A percentile compares a stretch with the other conserved stretches of the same genome.
These are phyloP conservation scores for Notolabrus celidotus DNA, from an alignment of 2,797 vertebrate species.

Conservation along the genomic window DNA sequence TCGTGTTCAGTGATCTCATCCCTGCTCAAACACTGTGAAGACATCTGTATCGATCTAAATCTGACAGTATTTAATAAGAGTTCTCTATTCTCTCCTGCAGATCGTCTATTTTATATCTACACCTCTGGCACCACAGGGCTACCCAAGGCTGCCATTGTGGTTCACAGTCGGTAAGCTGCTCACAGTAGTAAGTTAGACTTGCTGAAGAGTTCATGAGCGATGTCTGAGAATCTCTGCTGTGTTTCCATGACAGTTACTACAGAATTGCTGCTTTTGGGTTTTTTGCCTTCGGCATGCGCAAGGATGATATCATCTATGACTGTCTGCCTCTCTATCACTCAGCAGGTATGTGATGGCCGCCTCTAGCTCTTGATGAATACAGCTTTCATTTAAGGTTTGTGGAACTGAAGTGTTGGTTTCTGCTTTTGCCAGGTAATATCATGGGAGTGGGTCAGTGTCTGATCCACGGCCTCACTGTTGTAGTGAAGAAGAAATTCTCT, in stretches of 20 bases:
- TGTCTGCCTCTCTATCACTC: constrained; percentile 95
- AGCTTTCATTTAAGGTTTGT: constrained; percentile 4
- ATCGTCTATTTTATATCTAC: constrained; percentile 94
- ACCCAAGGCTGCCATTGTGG: constrained; percentile 93
- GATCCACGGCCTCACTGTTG: constrained; percentile 92
- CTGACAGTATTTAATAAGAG: not conserved
- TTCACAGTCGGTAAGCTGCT: constrained; percentile 89
- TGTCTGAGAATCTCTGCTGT: constrained; percentile 23
- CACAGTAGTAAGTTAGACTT: not conserved
- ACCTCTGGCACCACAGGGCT: constrained; percentile 94
- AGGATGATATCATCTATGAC: constrained; percentile 89
- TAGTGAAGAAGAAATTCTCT: constrained; percentile 95
- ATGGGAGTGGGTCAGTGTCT: constrained; percentile 94
- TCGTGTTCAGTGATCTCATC: not conserved
- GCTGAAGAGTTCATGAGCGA: not conserved
- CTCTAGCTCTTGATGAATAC: constrained; percentile 22
- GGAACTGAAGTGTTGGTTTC: constrained; percentile 15
- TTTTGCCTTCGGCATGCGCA: constrained; percentile 88
- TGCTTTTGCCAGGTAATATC: constrained; percentile 88
- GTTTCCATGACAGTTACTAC: constrained; percentile 87
- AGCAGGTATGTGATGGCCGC: constrained; percentile 81
- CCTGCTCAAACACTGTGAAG: constrained; percentile 21
- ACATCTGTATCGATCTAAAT: not conserved
- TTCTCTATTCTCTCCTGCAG: constrained; percentile 68
- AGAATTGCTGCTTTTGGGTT: constrained; percentile 93